phyloP scores from a whole-genome alignment of 53 echinoderm and acorn worm species.

The Antedon mediterranea region DNA sequence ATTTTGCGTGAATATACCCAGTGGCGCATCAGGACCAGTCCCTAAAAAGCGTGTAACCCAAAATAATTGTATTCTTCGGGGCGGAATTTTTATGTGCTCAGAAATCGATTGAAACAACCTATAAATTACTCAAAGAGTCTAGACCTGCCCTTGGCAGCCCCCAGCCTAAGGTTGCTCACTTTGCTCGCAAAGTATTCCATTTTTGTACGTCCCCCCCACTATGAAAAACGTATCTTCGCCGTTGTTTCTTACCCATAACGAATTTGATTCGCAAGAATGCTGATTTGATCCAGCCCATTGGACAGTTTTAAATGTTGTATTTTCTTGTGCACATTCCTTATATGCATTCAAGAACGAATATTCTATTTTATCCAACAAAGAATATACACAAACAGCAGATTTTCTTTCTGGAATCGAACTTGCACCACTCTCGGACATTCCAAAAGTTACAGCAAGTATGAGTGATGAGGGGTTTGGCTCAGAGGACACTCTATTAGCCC shows the following conservation, averaged over 20 bases:
- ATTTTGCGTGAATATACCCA: too few relatives aligned
- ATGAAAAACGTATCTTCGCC: too few relatives aligned
- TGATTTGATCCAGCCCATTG: not conserved
- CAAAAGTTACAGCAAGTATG: not conserved
- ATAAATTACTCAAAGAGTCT: too few relatives aligned
- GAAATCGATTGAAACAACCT: too few relatives aligned
- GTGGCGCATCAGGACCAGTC: too few relatives aligned
- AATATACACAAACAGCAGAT: not conserved
- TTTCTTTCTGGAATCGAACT: not conserved
- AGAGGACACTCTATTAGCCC: not conserved
- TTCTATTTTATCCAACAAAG: not conserved
- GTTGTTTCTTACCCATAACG: not conserved
- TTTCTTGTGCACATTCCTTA: not conserved
- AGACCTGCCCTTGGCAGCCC: too few relatives aligned
- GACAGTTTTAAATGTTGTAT: not conserved
- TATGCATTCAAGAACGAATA: not conserved
- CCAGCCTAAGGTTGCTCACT: too few relatives aligned
- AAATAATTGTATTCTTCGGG: too few relatives aligned
- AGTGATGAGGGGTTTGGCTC: not conserved
- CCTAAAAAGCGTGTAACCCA: too few relatives aligned
- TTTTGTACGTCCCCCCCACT: too few relatives aligned
- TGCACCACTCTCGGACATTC: not conserved
- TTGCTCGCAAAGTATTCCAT: too few relatives aligned
- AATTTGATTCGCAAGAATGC: not conserved
- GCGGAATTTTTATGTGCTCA: too few relatives aligned